A percentile compares a stretch with the other conserved stretches of the same genome.
phyloP scores from a whole-genome alignment of 1,140 invertebrate species.

The Drosophila suzukii region DNA sequence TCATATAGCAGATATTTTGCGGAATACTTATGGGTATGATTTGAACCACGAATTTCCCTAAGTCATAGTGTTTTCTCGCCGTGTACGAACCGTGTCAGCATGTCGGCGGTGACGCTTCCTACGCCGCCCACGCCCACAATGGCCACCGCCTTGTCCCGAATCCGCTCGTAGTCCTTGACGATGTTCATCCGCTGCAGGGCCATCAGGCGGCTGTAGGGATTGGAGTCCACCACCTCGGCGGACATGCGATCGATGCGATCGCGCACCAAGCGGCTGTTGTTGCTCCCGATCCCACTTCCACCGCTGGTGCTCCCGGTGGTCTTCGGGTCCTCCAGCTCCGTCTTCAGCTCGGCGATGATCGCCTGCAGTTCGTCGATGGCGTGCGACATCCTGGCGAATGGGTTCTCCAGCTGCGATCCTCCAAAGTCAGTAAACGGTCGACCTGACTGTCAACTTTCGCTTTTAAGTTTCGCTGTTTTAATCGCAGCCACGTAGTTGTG shows the following conservation, averaged over 20 bases:
- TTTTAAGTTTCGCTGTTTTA: neutral
- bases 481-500: no score
- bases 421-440: neutral
- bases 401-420: neutral
- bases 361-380: conserved; percentile 80
- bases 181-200: conserved; percentile 99
- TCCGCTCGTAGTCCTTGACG: conserved; percentile 99
- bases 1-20: no score
- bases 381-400: conserved; percentile 14
- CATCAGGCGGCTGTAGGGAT: conserved; percentile 99
- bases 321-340: conserved; percentile 68
- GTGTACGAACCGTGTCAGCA: conserved; percentile 89
- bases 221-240: conserved; percentile 98
- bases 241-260: conserved; percentile 92
- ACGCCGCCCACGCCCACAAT: conserved; percentile 99
- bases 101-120: conserved; percentile 99
- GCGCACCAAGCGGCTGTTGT: conserved; percentile 68
- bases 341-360: conserved; percentile 73
- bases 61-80: neutral
- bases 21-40: no score
- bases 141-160: conserved; percentile 95
- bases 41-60: no score
- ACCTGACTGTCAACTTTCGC: conserved; percentile 1
- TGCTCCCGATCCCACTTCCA: neutral
- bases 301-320: neutral